Evolutionary conservation across 2,888 invertebrate genomes (phyloP).

Genomic region (Hypolimnas misippus): DNA sequence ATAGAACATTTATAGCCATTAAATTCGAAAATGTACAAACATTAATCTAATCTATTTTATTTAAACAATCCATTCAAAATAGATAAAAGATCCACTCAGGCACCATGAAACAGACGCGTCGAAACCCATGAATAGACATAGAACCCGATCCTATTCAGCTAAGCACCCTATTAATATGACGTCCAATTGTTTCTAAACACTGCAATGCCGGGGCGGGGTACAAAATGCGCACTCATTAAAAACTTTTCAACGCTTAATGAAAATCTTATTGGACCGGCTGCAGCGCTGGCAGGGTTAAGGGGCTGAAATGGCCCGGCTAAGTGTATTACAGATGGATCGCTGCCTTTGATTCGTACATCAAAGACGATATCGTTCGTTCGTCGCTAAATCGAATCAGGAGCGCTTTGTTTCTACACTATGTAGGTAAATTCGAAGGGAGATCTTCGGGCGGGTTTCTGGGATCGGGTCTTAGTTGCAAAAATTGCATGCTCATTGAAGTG

Average conservation of each 20-base stretch:
- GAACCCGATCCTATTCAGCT: constrained; percentile 24
- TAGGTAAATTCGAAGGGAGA: constrained; percentile 44
- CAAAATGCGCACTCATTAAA: constrained; percentile 76
- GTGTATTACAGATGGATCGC: constrained; percentile 82
- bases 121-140: too few relatives aligned
- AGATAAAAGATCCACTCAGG: background rate
- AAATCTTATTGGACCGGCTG: constrained; percentile 81
- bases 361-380: constrained; percentile 79
- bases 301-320: constrained; percentile 79
- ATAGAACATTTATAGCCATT: too few relatives aligned
- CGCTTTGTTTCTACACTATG: constrained; percentile 73
- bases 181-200: constrained; percentile 39
- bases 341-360: constrained; percentile 84
- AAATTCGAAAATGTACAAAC: background rate
- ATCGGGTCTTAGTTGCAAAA: constrained; percentile 24
- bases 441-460: constrained; percentile 29
- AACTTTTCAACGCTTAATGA: constrained; percentile 81
- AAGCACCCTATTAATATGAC: constrained; percentile 34
- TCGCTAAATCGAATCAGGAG: constrained; percentile 78
- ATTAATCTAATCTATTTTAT: background rate
- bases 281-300: constrained; percentile 52
- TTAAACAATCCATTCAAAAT: background rate
- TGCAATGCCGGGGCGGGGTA: constrained; percentile 57
- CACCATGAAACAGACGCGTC: constrained; percentile 3
- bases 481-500: constrained; percentile 16